Percentiles rank a stretch among this genome's conserved stretches.
These are phyloP conservation scores for Drosophila birchii DNA, from an alignment of 2,888 invertebrate species.

Conservation along the genomic window DNA sequence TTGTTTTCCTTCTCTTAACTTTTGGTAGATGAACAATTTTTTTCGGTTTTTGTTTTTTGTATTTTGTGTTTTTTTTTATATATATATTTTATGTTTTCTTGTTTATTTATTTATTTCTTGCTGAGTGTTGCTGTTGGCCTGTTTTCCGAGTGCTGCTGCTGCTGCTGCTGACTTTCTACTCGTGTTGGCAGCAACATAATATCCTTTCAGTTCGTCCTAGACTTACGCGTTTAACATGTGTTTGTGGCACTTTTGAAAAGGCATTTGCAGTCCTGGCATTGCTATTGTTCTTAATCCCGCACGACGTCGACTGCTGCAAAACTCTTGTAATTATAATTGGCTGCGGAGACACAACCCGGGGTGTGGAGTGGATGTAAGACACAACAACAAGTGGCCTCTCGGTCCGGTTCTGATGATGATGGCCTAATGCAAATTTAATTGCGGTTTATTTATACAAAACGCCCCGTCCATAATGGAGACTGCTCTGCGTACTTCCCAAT, in stretches of 20 bases:
- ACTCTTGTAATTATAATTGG: constrained; percentile 45
- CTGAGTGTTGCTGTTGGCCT: constrained; percentile 31
- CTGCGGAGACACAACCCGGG: constrained; percentile 11
- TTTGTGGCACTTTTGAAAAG: constrained; percentile 33
- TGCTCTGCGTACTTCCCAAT: constrained; percentile 37
- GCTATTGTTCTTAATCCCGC: constrained; percentile 25
- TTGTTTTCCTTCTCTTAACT: constrained; percentile 41
- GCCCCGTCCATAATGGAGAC: constrained; percentile 30
- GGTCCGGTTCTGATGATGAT: constrained; percentile 26
- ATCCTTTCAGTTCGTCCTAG: constrained; percentile 33
- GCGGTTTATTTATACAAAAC: constrained; percentile 40
- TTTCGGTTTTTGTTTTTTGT: not conserved
- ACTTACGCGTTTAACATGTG: constrained; percentile 40
- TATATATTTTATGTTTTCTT: constrained; percentile 14
- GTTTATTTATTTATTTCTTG: constrained; percentile 38
- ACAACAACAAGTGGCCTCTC: constrained; percentile 24
- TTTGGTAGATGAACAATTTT: constrained; percentile 26
- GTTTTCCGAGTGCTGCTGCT: constrained; percentile 28
- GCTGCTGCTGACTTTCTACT: constrained; percentile 42
- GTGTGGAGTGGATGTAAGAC: not conserved
- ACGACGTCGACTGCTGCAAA: constrained; percentile 21
- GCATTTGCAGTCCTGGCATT: constrained; percentile 23
- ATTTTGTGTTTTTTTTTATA: constrained; percentile 14
- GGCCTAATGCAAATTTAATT: constrained; percentile 48
- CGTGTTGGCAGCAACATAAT: constrained; percentile 57